Conservation (phyloP, 2,797 vertebrate species). For the Poecilia picta region DNA sequence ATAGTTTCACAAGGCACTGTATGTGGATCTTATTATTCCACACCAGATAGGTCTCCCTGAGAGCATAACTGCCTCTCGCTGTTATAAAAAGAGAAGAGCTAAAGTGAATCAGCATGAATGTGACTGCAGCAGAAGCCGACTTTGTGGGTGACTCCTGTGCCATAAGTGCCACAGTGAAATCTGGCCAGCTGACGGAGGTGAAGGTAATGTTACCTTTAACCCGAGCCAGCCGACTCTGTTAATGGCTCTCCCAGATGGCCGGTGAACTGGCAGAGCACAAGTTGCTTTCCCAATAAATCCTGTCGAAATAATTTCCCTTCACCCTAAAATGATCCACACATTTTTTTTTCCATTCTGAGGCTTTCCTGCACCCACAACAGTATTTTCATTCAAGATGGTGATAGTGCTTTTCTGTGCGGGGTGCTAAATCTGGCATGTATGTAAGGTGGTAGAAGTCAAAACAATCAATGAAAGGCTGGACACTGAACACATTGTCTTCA, state of each 20-base stretch:
- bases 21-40: constrained; percentile 17
- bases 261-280: constrained; percentile 52
- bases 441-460: constrained; percentile 48
- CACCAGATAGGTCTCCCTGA: constrained; percentile 37
- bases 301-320: constrained; percentile 76
- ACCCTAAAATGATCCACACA: constrained; percentile 74
- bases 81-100: constrained; percentile 17
- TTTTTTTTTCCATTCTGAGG: constrained; percentile 63
- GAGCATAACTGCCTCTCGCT: constrained; percentile 20
- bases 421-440: constrained; percentile 50
- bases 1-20: not conserved
- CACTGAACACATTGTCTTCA: constrained; percentile 27
- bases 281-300: constrained; percentile 62
- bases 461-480: constrained; percentile 46
- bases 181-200: constrained; percentile 20
- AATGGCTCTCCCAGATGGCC: constrained; percentile 65
- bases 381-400: constrained; percentile 64
- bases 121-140: constrained; percentile 18
- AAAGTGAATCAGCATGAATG: constrained; percentile 21
- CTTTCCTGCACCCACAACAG: constrained; percentile 62
- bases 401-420: constrained; percentile 45
- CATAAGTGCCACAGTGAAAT: constrained; percentile 17
- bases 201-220: constrained; percentile 61
- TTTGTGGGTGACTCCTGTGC: constrained; percentile 21
- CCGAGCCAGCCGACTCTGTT: constrained; percentile 46